Percentiles rank a stretch among this genome's conserved stretches.
Conservation (phyloP, 2,888 invertebrate species). For the Nycteola revayana region DNA sequence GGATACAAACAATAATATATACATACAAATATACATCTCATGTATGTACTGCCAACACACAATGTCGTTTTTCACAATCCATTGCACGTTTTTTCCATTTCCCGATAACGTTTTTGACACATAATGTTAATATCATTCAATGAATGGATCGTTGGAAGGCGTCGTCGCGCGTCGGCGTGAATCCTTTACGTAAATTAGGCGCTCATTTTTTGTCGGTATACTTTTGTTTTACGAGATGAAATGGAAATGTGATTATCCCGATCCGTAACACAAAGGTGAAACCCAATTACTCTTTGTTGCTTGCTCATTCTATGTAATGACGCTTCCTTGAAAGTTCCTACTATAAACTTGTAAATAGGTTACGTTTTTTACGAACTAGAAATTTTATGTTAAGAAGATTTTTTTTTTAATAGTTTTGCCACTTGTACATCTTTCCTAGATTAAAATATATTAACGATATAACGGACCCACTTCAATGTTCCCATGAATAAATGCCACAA, state of each 20-base stretch:
- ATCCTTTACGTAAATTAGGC: too few species aligned
- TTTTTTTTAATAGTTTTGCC: too few species aligned
- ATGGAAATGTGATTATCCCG: conserved; percentile 43
- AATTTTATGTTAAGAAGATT: too few species aligned
- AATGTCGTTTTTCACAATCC: conserved; percentile 4
- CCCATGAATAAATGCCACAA: too few species aligned
- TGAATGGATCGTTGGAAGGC: neutral
- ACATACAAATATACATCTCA: conserved; percentile 1
- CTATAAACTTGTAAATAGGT: conserved; percentile 29
- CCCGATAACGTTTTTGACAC: neutral
- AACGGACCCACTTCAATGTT: too few species aligned
- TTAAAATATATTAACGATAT: too few species aligned
- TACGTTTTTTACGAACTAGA: conserved; percentile 14
- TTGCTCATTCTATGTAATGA: conserved; percentile 53
- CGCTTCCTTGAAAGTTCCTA: conserved; percentile 29
- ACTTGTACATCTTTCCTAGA: too few species aligned
- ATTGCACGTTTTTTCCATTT: neutral
- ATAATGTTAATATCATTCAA: conserved; percentile 4
- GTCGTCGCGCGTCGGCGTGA: too few species aligned
- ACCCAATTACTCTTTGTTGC: conserved; percentile 50
- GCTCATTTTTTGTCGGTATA: conserved; percentile 13
- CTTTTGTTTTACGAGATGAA: conserved; percentile 40
- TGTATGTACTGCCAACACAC: conserved; percentile 6
- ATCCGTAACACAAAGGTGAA: conserved; percentile 39
- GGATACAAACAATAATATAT: conserved; percentile 46